These are phyloP conservation scores for Dorcus hopei DNA, from an alignment of 2,888 invertebrate genomes.

Conservation along the genomic window DNA sequence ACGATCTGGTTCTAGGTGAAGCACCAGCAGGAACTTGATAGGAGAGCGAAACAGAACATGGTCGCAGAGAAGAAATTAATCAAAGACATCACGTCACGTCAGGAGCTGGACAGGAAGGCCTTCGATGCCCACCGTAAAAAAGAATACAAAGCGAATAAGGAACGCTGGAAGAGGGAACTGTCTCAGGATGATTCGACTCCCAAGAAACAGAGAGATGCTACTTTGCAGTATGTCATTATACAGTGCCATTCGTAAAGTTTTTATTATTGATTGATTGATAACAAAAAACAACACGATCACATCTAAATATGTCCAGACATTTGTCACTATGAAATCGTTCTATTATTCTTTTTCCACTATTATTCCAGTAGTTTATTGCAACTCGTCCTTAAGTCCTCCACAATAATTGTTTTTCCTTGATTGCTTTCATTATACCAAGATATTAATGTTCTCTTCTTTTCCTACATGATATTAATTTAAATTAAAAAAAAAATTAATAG, in stretches of 20 bases:
- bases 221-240: constrained; percentile 65
- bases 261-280: no score
- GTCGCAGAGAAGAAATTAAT: constrained; percentile 89
- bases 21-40: constrained; percentile 75
- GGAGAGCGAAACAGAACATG: constrained; percentile 81
- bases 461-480: background rate
- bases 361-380: no score
- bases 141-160: constrained; percentile 95
- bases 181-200: constrained; percentile 90
- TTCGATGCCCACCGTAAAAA: constrained; percentile 91
- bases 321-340: no score
- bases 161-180: constrained; percentile 91
- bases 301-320: no score
- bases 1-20: constrained; percentile 53
- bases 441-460: no score
- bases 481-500: constrained; percentile 41
- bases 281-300: no score
- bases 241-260: no score
- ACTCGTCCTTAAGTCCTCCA: no score
- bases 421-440: no score
- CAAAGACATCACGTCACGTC: constrained; percentile 85
- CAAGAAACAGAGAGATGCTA: constrained; percentile 85
- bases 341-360: no score
- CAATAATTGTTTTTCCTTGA: no score
- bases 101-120: constrained; percentile 89